Conservation (phyloP, 1,140 invertebrate species). For the Anthonomus grandis region DNA sequence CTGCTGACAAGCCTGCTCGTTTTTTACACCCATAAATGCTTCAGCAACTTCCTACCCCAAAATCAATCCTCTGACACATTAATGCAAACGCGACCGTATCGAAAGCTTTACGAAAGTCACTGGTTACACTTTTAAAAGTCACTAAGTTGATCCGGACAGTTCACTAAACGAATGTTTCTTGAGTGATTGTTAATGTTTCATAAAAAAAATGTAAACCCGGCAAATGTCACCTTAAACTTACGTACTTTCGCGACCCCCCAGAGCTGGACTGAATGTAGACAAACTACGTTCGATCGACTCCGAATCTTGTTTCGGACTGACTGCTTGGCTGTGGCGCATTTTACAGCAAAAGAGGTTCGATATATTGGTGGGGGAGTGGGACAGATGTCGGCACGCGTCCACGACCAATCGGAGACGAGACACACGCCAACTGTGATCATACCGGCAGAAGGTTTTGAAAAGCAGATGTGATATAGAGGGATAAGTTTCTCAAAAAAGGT, state of each 20-base stretch:
- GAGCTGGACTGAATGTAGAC: no score
- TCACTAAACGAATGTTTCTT: background rate
- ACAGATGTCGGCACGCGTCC: constrained; percentile 24
- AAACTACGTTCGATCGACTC: no score
- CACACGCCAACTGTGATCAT: constrained; percentile 25
- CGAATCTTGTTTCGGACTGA: constrained; percentile 15
- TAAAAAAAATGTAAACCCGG: background rate
- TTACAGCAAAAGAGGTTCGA: constrained; percentile 13
- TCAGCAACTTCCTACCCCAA: constrained; percentile 8
- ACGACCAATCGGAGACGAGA: constrained; percentile 16
- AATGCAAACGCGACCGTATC: background rate
- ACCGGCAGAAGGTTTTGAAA: background rate
- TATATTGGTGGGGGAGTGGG: constrained; percentile 20
- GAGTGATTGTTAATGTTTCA: background rate
- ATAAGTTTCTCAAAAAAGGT: constrained; percentile 23
- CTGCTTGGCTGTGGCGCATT: constrained; percentile 8
- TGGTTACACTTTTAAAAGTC: background rate
- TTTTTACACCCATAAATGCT: constrained; percentile 21
- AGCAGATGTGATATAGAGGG: constrained; percentile 23
- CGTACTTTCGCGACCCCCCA: background rate
- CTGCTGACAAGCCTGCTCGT: constrained; percentile 18
- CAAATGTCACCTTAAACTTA: background rate
- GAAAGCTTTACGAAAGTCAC: constrained; percentile 1
- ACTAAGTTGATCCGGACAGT: background rate
- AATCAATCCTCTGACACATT: constrained; percentile 4